These are phyloP conservation scores for Toxotes jaculatrix DNA, from an alignment of 2,113 vertebrate genomes.

Conservation along the genomic window DNA sequence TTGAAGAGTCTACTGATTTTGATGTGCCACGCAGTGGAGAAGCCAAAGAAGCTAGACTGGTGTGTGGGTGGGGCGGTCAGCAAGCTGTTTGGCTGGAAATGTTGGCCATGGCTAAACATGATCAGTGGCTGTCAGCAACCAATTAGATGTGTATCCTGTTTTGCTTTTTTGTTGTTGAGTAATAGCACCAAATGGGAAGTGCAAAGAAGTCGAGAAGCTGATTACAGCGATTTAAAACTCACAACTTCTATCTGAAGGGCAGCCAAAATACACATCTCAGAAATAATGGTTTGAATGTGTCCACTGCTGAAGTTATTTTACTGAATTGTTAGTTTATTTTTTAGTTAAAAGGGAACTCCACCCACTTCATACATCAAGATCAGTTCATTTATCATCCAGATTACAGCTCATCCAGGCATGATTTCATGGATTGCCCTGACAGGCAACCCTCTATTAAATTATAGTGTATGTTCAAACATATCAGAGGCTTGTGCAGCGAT, in stretches of 20 bases:
- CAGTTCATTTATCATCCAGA: too few relatives aligned
- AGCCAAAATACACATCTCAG: neutral
- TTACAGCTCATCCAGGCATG: neutral
- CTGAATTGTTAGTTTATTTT: neutral
- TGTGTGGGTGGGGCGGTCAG: constrained; percentile 37
- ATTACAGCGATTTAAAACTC: constrained; percentile 13
- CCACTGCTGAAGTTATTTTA: neutral
- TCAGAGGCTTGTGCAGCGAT: neutral
- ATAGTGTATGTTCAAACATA: neutral
- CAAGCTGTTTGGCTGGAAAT: constrained; percentile 2
- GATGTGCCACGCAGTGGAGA: neutral
- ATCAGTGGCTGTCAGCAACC: constrained; percentile 29
- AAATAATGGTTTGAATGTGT: neutral
- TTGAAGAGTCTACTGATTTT: neutral
- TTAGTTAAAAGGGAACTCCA: neutral
- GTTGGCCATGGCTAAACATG: neutral
- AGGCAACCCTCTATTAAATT: neutral
- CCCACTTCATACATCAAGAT: neutral
- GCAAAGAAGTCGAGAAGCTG: constrained; percentile 2
- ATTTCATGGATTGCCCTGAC: neutral
- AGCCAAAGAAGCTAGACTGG: neutral
- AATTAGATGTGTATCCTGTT: constrained; percentile 17
- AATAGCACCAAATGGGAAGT: constrained; percentile 20
- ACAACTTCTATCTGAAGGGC: neutral
- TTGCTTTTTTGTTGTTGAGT: constrained; percentile 22